Evolutionary conservation across 2,113 vertebrate genomes (phyloP).

Genomic region (Barbus barbus): DNA sequence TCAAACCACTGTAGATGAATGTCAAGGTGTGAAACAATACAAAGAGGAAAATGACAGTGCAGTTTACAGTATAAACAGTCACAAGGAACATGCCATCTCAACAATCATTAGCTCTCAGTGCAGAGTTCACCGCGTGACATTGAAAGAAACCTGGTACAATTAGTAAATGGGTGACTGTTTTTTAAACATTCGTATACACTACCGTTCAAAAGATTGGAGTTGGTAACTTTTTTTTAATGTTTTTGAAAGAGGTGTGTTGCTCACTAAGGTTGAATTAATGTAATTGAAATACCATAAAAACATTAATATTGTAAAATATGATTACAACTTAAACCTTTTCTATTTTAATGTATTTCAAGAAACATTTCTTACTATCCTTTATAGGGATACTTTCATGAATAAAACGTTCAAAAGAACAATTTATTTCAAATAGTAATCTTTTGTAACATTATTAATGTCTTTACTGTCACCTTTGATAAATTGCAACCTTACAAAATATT

Average conservation of each 20-base stretch:
- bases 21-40: conserved; percentile 72
- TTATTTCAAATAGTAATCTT: not conserved
- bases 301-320: no score
- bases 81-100: not conserved
- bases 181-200: not conserved
- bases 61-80: conserved; percentile 11
- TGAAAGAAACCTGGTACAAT: not conserved
- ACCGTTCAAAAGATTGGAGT: no score
- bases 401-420: not conserved
- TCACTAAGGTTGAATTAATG: no score
- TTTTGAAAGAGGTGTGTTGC: no score
- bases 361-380: not conserved
- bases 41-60: not conserved
- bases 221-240: no score
- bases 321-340: no score
- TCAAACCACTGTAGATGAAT: conserved; percentile 71
- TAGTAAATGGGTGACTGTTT: not conserved
- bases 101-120: not conserved
- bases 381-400: not conserved
- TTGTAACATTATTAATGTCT: not conserved
- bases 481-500: not conserved
- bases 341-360: no score
- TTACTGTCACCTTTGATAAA: not conserved
- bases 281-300: no score
- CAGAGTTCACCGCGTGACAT: not conserved